Percentiles rank a stretch among this genome's conserved stretches.
These are phyloP conservation scores for Lordiphosa mommai DNA, from an alignment of 1,140 invertebrate genomes.

Conservation along the genomic window DNA sequence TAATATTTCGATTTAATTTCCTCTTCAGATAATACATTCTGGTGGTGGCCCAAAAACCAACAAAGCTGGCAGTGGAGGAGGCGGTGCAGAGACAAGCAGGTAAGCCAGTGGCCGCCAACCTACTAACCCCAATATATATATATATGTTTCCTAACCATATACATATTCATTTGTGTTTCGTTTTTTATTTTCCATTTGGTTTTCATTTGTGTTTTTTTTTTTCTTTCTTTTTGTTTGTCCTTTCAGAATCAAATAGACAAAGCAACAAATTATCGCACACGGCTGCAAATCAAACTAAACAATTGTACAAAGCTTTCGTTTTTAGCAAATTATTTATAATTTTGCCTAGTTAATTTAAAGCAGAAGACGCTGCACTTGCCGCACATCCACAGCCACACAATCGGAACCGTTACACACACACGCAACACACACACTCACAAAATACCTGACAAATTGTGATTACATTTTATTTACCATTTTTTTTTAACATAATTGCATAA, in stretches of 20 bases:
- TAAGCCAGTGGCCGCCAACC: conserved; percentile 23
- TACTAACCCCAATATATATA: conserved; percentile 3
- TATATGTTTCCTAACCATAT: not conserved
- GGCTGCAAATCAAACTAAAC: conserved; percentile 49
- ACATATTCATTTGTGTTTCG: conserved; percentile 41
- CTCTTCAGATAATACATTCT: conserved; percentile 74
- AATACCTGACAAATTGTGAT: conserved; percentile 72
- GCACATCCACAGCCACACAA: conserved; percentile 19
- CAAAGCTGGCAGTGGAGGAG: conserved; percentile 25
- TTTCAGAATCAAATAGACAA: conserved; percentile 72
- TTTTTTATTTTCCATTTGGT: conserved; percentile 43
- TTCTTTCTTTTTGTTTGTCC: conserved; percentile 36
- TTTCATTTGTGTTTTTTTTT: conserved; percentile 47
- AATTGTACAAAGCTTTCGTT: conserved; percentile 69
- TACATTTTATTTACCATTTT: conserved; percentile 59
- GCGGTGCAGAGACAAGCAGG: conserved; percentile 66
- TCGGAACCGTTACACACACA: conserved; percentile 29
- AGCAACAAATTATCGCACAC: conserved; percentile 38
- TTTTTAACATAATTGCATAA: conserved; percentile 40
- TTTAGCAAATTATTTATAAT: conserved; percentile 66
- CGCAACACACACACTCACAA: conserved; percentile 30
- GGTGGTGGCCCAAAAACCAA: conserved; percentile 48
- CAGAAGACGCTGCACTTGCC: conserved; percentile 54
- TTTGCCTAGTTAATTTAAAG: conserved; percentile 50
- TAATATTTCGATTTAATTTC: conserved; percentile 13